Evolutionary conservation across 2,888 invertebrate species (phyloP).

Genomic region (Microdon myrmicae): DNA sequence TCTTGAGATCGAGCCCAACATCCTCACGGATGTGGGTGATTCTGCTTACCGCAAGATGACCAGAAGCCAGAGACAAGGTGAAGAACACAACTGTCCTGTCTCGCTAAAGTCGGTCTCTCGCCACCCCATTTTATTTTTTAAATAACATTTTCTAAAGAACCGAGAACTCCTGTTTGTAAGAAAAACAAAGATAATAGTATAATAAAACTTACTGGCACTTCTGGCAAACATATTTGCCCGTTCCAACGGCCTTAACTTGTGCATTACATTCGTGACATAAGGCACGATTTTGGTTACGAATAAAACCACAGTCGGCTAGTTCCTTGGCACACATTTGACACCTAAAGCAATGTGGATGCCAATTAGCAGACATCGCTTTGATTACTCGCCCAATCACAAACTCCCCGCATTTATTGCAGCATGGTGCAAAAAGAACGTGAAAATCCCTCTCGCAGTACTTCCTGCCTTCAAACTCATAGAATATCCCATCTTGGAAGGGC

Average conservation of each 20-base stretch:
- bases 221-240: slow-evolving; percentile 96
- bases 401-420: slow-evolving; percentile 88
- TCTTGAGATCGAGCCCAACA: too few relatives aligned
- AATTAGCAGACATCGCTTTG: slow-evolving; percentile 98
- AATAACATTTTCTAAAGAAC: too few relatives aligned
- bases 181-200: neutral
- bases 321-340: slow-evolving; percentile 93
- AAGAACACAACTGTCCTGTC: too few relatives aligned
- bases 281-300: slow-evolving; percentile 84
- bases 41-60: too few relatives aligned
- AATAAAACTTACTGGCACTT: slow-evolving; percentile 90
- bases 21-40: too few relatives aligned
- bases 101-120: too few relatives aligned
- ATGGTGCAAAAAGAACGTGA: slow-evolving; percentile 94
- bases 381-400: slow-evolving; percentile 99
- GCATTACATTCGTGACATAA: slow-evolving; percentile 98
- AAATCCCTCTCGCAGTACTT: slow-evolving; percentile 99
- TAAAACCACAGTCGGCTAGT: slow-evolving; percentile 96
- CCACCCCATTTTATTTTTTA: too few relatives aligned
- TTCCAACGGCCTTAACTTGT: slow-evolving; percentile 91
- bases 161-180: too few relatives aligned
- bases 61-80: too few relatives aligned
- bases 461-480: slow-evolving; percentile 98
- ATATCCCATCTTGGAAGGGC: slow-evolving; percentile 95
- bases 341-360: slow-evolving; percentile 98